Conservation (phyloP, 1,140 invertebrate genomes). For the Nephila pilipes region DNA sequence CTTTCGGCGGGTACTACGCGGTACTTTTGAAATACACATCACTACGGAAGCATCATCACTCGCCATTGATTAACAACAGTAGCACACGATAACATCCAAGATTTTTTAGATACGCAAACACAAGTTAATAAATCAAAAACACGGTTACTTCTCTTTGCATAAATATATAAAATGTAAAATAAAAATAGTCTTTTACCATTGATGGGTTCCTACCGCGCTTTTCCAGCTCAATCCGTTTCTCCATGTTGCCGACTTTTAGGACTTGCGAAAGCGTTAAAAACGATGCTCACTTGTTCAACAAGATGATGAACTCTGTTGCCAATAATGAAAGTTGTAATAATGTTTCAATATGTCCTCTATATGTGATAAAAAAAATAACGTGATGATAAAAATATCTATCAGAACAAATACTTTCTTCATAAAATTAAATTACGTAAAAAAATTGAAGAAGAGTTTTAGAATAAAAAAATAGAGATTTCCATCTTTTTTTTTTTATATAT, state of each 20-base stretch:
- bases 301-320: conserved; percentile 49
- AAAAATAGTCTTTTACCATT: conserved; percentile 84
- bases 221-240: conserved; percentile 95
- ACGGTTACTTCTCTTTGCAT: background rate
- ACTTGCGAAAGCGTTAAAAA: conserved; percentile 73
- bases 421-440: too few relatives aligned
- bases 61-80: conserved; percentile 71
- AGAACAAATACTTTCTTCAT: too few relatives aligned
- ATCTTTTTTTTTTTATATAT: too few relatives aligned
- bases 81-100: background rate
- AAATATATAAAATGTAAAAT: conserved; percentile 2
- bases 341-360: background rate
- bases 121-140: background rate
- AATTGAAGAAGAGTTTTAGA: too few relatives aligned
- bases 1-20: conserved; percentile 46
- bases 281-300: conserved; percentile 76
- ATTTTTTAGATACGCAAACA: background rate
- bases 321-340: conserved; percentile 8
- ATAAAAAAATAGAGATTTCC: too few relatives aligned
- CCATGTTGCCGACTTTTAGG: conserved; percentile 84
- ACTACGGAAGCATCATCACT: conserved; percentile 58
- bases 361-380: background rate
- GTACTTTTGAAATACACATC: conserved; percentile 66
- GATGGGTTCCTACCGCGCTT: conserved; percentile 90
- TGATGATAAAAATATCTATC: too few relatives aligned